Evolutionary conservation across 2,888 invertebrate genomes (phyloP).

Genomic region (Morinoia aosen): DNA sequence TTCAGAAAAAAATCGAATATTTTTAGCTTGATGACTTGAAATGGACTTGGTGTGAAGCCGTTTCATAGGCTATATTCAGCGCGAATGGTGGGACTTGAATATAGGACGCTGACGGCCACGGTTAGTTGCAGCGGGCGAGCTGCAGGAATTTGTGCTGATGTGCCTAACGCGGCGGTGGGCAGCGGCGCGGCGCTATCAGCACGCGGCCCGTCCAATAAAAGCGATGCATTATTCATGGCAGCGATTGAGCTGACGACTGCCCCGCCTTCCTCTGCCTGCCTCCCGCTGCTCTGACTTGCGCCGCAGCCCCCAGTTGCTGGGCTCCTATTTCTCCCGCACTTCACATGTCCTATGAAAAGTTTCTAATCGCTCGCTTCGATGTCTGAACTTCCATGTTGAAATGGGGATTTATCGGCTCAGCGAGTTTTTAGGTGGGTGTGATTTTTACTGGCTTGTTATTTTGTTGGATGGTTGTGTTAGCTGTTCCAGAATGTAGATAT

Average conservation of each 20-base stretch:
- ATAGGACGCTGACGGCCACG: neutral
- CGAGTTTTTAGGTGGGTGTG: neutral
- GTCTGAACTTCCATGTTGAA: neutral
- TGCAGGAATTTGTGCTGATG: neutral
- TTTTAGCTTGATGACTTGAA: neutral
- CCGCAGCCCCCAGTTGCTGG: neutral
- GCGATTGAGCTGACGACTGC: conserved; percentile 19
- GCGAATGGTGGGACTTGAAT: too few relatives aligned
- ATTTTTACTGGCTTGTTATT: neutral
- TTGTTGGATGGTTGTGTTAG: neutral
- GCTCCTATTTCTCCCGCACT: neutral
- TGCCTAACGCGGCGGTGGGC: neutral
- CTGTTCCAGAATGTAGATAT: neutral
- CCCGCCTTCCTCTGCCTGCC: neutral
- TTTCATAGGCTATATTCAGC: neutral
- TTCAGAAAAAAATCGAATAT: neutral
- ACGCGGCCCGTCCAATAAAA: conserved; percentile 27
- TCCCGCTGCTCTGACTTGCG: neutral
- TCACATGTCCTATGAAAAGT: neutral
- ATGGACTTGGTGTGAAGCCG: neutral
- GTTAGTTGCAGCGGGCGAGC: neutral
- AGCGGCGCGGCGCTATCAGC: conserved; percentile 14
- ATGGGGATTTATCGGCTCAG: neutral
- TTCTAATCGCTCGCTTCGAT: neutral
- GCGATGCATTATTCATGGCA: conserved; percentile 44